Percentiles rank a stretch among this genome's conserved stretches.
phyloP scores from a whole-genome alignment of 2,113 vertebrate genomes.

The Cyanoderma ruficeps region DNA sequence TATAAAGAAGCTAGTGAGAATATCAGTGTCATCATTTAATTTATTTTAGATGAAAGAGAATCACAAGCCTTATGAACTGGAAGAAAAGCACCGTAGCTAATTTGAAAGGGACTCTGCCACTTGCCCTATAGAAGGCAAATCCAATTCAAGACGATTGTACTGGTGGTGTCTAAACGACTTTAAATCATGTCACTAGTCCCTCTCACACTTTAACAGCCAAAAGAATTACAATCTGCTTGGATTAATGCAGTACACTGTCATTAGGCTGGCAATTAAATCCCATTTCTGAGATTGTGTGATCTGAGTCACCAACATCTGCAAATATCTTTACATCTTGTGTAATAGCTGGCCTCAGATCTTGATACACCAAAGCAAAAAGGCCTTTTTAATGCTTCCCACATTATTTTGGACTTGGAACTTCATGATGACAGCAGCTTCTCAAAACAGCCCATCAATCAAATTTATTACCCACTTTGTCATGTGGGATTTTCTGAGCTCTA shows the following conservation, averaged over 20 bases:
- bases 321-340: slow-evolving; percentile 61
- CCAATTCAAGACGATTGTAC: not conserved
- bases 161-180: not conserved
- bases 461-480: slow-evolving; percentile 37
- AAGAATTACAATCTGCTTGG: slow-evolving; percentile 3
- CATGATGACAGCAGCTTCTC: slow-evolving; percentile 32
- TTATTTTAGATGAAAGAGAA: not conserved
- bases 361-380: slow-evolving; percentile 27
- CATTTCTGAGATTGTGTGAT: slow-evolving; percentile 33
- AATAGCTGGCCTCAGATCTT: slow-evolving; percentile 52
- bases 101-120: not conserved
- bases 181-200: not conserved
- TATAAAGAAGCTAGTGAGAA: not conserved
- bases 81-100: not conserved
- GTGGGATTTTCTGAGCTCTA: slow-evolving; percentile 36
- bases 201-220: slow-evolving; percentile 28
- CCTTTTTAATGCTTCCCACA: not conserved
- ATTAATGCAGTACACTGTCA: slow-evolving; percentile 15
- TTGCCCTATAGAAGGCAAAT: not conserved
- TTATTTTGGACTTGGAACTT: slow-evolving; percentile 19
- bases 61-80: not conserved
- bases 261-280: slow-evolving; percentile 24
- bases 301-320: slow-evolving; percentile 63
- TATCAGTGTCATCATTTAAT: not conserved
- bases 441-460: slow-evolving; percentile 45